Percentiles rank a stretch among this genome's conserved stretches.
phyloP scores from a whole-genome alignment of 2,888 invertebrate species.

The Dusona sp. region DNA sequence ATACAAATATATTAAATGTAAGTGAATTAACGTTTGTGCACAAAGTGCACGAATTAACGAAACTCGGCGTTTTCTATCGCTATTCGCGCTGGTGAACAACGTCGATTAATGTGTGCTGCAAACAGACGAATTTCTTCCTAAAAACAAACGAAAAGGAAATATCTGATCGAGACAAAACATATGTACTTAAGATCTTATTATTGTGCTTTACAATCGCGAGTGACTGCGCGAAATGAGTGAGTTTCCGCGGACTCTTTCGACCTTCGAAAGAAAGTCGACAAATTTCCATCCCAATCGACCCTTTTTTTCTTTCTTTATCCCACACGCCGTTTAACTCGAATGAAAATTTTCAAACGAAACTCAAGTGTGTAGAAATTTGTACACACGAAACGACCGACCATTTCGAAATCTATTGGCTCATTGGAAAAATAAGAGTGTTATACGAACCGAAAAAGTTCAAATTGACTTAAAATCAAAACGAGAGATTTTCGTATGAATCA shows the following conservation, averaged over 20 bases:
- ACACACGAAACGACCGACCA: background rate
- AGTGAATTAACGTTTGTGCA: conserved; percentile 14
- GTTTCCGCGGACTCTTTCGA: conserved; percentile 29
- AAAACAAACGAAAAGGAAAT: conserved; percentile 33
- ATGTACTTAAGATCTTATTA: conserved; percentile 62
- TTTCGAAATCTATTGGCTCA: background rate
- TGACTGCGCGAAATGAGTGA: conserved; percentile 45
- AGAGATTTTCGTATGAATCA: background rate
- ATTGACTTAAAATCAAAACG: background rate
- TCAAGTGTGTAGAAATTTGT: background rate
- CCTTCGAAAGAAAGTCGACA: conserved; percentile 39
- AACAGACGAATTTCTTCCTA: conserved; percentile 60
- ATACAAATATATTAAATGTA: conserved; percentile 13
- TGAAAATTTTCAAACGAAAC: conserved; percentile 42
- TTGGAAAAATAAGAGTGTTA: background rate
- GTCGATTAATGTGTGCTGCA: conserved; percentile 39
- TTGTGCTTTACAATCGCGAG: conserved; percentile 61
- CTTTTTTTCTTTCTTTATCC: conserved; percentile 27
- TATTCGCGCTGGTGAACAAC: conserved; percentile 25
- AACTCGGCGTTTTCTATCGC: conserved; percentile 1
- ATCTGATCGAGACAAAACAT: conserved; percentile 27
- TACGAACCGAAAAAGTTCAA: background rate
- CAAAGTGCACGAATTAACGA: background rate
- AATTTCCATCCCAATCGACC: background rate
- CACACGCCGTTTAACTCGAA: conserved; percentile 16